Percentiles rank a stretch among this genome's conserved stretches.
These are phyloP conservation scores for Chitala chitala DNA, from an alignment of 2,113 vertebrate species.

Conservation along the genomic window DNA sequence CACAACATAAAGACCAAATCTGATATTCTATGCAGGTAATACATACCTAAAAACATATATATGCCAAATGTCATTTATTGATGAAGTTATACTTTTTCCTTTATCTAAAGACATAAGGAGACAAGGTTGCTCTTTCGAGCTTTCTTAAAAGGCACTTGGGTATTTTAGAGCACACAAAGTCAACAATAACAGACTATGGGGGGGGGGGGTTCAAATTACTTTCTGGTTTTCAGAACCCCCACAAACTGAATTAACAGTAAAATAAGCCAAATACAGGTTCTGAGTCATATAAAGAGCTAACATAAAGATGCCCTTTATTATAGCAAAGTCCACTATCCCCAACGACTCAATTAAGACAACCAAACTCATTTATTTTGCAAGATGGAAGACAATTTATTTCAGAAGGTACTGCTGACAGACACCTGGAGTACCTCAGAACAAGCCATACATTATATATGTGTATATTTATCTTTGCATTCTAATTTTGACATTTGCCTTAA, in stretches of 20 bases:
- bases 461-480: conserved; percentile 5
- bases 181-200: too few relatives aligned
- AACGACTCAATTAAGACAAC: background rate
- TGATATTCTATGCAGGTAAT: too few relatives aligned
- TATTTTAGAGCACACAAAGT: too few relatives aligned
- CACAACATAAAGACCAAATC: too few relatives aligned
- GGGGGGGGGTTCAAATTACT: too few relatives aligned
- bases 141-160: too few relatives aligned
- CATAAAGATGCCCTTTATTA: background rate
- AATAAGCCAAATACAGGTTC: background rate
- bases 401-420: conserved; percentile 24
- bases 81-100: too few relatives aligned
- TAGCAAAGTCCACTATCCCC: background rate
- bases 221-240: too few relatives aligned
- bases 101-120: too few relatives aligned
- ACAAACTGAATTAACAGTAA: background rate
- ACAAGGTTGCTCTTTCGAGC: too few relatives aligned
- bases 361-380: background rate
- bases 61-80: too few relatives aligned
- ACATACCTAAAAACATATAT: too few relatives aligned
- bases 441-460: conserved; percentile 16
- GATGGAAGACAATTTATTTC: conserved; percentile 29
- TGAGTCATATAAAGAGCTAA: background rate
- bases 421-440: conserved; percentile 27
- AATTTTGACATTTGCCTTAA: conserved; percentile 6